Evolutionary conservation across 2,888 invertebrate genomes (phyloP), one percentile per base, ranked within the genome.

Genomic region (Hoplodrina blanda): DNA sequence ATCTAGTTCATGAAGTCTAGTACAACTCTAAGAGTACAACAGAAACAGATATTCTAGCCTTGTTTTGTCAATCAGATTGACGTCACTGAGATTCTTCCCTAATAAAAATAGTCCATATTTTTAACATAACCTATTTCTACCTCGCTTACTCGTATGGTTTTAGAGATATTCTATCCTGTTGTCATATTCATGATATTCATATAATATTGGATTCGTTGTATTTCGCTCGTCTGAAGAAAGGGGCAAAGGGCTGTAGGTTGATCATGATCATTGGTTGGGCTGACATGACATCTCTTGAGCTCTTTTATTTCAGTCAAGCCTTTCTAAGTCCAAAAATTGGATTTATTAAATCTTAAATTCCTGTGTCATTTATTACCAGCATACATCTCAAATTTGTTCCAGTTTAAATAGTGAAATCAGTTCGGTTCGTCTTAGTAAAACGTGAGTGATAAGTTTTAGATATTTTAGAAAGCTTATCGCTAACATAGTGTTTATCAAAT

Each of bases 371-470:
- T 25, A 49, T 61, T 62, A 67, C 25, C 59, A n/a, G 20, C 50
- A 41, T 62, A 60, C 49, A 6, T 17, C 57, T 25, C 17, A 15
- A 41, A 44, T 49, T 63, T 17, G 17, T 55, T 30, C 15, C 41
- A 30, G 30, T 52, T 52, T 55, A 7, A 41, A 15, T 19, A 46
- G 19, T 66, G 62, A 57, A 64, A 55, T 68, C 61, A 50, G 60
- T 67, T 76, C 41, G 20, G 37, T 68, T 56, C 60, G 56, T 70
- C 62, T 65, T 56, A 57, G 37, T 53, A 17, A 67, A 50, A 66
- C 66, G 83, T 79, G 79, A 81, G 81, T 82, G 85, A 77, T 82
- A 82, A 75, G 75, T 78, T 78, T 72, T 59, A 69, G 73, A 72
- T 78, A 74, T 62, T 75, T 69, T 84, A 78, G 74, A 80, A 75